phyloP scores from a whole-genome alignment of 2,797 vertebrate species.

The Takifugu rubripes region DNA sequence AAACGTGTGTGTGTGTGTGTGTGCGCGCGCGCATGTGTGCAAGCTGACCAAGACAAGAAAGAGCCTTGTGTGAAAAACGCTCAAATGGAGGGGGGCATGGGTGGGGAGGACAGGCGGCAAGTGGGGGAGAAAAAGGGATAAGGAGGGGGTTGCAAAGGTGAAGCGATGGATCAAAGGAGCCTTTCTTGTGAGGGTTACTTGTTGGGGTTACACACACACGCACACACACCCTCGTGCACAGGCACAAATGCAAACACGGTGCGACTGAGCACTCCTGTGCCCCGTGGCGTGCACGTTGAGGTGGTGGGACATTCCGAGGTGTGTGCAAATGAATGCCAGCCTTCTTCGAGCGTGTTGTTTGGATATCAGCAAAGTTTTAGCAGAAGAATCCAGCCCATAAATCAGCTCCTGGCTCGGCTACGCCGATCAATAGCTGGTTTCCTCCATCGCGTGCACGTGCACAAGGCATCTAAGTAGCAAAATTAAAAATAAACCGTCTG shows the following conservation, averaged over 20 bases:
- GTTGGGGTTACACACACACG: conserved; percentile 34
- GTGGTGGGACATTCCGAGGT: conserved; percentile 52
- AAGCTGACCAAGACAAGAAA: conserved; percentile 84
- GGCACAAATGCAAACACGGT: conserved; percentile 40
- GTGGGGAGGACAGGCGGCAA: conserved; percentile 28
- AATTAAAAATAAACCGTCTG: no score
- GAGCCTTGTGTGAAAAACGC: conserved; percentile 80
- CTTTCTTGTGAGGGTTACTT: conserved; percentile 67
- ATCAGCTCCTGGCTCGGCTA: conserved; percentile 70
- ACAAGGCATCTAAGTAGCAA: conserved; percentile 41
- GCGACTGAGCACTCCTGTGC: conserved; percentile 31
- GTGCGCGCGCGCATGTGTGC: conserved; percentile 25
- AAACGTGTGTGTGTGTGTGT: conserved; percentile 20
- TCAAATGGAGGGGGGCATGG: conserved; percentile 62
- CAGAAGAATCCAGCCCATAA: conserved; percentile 46
- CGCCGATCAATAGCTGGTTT: conserved; percentile 78
- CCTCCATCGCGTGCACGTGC: conserved; percentile 62
- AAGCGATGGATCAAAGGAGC: conserved; percentile 72
- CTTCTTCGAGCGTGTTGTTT: no score
- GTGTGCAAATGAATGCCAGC: conserved; percentile 25
- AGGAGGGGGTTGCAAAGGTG: conserved; percentile 59
- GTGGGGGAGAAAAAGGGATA: conserved; percentile 24
- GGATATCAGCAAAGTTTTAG: no score
- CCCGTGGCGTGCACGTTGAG: conserved; percentile 5
- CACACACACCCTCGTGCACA: conserved; percentile 16